Evolutionary conservation across 2,797 vertebrate species (phyloP), one percentile per base, ranked within the genome.

Genomic region (Anomalospiza imberbis): DNA sequence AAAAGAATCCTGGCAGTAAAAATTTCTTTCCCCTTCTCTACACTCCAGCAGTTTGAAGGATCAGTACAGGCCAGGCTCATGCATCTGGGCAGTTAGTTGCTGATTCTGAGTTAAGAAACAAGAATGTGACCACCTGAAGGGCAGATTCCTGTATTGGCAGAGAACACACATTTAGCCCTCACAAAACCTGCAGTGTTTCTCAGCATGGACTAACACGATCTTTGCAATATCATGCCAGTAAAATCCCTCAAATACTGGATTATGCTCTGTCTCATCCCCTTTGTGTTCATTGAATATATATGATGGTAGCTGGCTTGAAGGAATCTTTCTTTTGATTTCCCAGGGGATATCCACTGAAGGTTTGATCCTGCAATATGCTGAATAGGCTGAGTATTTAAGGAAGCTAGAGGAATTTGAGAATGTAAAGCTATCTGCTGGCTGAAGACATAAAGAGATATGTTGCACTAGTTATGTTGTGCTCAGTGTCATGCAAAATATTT

Each of bases 291-390:
- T 70, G 79, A 92, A 88, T 89, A 94, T 80, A 77, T 81, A 84
- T 50, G 63, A 91, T 91, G 66, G 36, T 73, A 44, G 44, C 66
- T 92, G 88, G 79, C 87, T 94, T 88, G 79, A 91, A 95, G 94
- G 92, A 91, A 92, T 85, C 82, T 89, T 76, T 60, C 73, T 83
- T 95, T 84, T 92, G 88, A 91, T 96, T 96, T 96, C 95, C 94
- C 88, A 67, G 67, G 73, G 63, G 95, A 79, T 62, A 89, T 26
- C 19, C 50, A 45, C 57, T 45, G 58, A 72, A 68, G 28, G 78
- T 57, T 85, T 85, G 78, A 78, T 92, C 70, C 76, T 86, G 44
- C 51, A 88, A 34, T 55, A 36, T 53, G 40, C 13, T 36, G 50
- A 85, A 88, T 51, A 57, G 0, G 0, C 54, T 66, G 54, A 63